A percentile compares a stretch with the other conserved stretches of the same genome.
These are phyloP conservation scores for Drosophila sproati DNA, from an alignment of 1,140 invertebrate species.

Conservation along the genomic window DNA sequence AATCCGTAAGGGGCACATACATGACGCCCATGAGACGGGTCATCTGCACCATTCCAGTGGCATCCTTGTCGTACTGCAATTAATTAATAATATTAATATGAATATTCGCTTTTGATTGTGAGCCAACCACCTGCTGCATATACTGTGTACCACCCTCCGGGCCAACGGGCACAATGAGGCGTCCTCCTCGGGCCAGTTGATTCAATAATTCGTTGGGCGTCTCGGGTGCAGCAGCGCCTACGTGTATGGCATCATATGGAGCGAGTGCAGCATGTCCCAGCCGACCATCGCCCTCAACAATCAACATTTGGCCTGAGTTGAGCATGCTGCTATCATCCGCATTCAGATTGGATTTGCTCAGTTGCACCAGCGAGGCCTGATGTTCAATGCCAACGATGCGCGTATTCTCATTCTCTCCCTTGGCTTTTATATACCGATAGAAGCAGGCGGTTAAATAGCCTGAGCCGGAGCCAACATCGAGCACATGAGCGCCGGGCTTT, in stretches of 20 bases:
- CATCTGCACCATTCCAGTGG: constrained; percentile 91
- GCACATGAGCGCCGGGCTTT: constrained; percentile 90
- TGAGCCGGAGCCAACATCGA: constrained; percentile 98
- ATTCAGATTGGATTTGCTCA: constrained; percentile 91
- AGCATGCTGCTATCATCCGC: constrained; percentile 90
- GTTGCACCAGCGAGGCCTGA: constrained; percentile 92
- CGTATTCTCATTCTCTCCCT: constrained; percentile 88
- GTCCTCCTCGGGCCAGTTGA: constrained; percentile 91
- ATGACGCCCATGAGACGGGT: constrained; percentile 97
- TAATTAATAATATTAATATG: neutral
- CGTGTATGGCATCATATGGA: constrained; percentile 89
- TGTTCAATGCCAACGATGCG: constrained; percentile 95
- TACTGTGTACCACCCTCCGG: constrained; percentile 92
- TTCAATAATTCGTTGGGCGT: constrained; percentile 90
- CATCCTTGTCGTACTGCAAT: constrained; percentile 92
- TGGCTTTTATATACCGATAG: constrained; percentile 85
- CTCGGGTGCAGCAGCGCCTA: constrained; percentile 94
- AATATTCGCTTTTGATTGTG: neutral
- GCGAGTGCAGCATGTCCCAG: constrained; percentile 89
- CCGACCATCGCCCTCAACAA: constrained; percentile 94
- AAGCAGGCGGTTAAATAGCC: constrained; percentile 98
- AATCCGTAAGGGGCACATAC: constrained; percentile 97
- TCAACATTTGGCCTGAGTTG: constrained; percentile 87
- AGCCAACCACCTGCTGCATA: constrained; percentile 87
- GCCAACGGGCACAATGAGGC: constrained; percentile 96